A percentile compares a stretch with the other conserved stretches of the same genome.
These are phyloP conservation scores for Lasius fuliginosus DNA, from an alignment of 2,888 invertebrate genomes.

Conservation along the genomic window DNA sequence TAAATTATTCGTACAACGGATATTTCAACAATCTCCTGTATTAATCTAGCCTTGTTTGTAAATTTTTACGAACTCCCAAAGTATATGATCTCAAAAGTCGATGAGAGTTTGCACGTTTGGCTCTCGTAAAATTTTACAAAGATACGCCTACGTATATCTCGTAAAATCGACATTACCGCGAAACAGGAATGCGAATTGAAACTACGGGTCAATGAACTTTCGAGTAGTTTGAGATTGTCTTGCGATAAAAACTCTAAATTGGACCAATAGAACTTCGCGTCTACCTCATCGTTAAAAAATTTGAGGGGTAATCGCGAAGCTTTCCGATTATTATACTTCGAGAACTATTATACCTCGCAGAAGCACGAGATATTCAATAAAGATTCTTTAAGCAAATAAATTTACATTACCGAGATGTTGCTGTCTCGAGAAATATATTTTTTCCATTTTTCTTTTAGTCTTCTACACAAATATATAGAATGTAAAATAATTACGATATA, in stretches of 20 bases:
- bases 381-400: neutral
- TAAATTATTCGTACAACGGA: constrained; percentile 4
- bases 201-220: constrained; percentile 61
- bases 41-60: neutral
- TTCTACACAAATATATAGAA: neutral
- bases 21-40: neutral
- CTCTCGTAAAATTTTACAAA: constrained; percentile 32
- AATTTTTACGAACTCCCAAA: constrained; percentile 8
- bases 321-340: neutral
- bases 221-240: constrained; percentile 38
- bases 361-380: neutral
- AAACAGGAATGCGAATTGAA: constrained; percentile 61
- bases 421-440: neutral
- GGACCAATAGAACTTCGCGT: constrained; percentile 24
- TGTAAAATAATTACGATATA: neutral
- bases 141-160: constrained; percentile 8
- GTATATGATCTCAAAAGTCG: neutral
- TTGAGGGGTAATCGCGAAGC: neutral
- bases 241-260: constrained; percentile 22
- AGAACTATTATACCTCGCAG: neutral
- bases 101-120: neutral
- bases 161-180: constrained; percentile 2
- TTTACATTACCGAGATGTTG: neutral
- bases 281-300: constrained; percentile 20
- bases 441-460: neutral